Base-by-base conservation (phyloP, 1,140 invertebrate species). In the Anthonomus grandis region DNA sequence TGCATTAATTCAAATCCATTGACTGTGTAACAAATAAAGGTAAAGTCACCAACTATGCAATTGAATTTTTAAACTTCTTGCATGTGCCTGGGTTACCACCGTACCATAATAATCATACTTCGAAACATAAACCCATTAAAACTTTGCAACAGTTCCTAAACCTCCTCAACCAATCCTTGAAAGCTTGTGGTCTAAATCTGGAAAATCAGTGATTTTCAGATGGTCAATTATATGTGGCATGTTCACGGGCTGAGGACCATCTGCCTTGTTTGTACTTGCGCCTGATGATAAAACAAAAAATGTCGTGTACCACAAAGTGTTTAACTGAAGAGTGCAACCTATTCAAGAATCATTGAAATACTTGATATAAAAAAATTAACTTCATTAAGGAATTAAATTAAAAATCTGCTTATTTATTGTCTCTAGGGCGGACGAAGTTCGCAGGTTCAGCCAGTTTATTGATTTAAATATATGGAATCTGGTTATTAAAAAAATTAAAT, bases 81-180 rank as follows among this genome's bases (percentile, higher is more conserved):
- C 58, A 64, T 45, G 45, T 55, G 13, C 47, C 66, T 18, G 60
- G 63, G 24, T 22, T 60, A 19, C 52, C 57, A 48, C 18, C 62
- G 15, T 69, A 74, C 48, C 56, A 63, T 44, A 47, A n/a, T n/a
- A n/a, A 69, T 78, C n/a, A 73, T 78, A 17, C 59, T 77, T 4
- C 61, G 74, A 63, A 77, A 79, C 58, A 46, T 73, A 53, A 68
- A 71, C 63, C 64, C 67, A 57, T 69, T 73, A 57, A 13, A 69
- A 64, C 61, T 78, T 22, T 79, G 73, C 61, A 79, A 78, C 66
- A 57, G 66, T 48, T 67, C 65, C 39, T 49, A 70, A 48, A 70
- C 61, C 72, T 76, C 42, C 61, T 76, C 17, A 67, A 76, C 5
- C 78, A 80, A 64, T 62, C 63, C 22, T 53, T 67, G 60, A 6